Evolutionary conservation across 2,113 vertebrate genomes (phyloP), one percentile per base, ranked within the genome.

Genomic region (Trichechus manatus): DNA sequence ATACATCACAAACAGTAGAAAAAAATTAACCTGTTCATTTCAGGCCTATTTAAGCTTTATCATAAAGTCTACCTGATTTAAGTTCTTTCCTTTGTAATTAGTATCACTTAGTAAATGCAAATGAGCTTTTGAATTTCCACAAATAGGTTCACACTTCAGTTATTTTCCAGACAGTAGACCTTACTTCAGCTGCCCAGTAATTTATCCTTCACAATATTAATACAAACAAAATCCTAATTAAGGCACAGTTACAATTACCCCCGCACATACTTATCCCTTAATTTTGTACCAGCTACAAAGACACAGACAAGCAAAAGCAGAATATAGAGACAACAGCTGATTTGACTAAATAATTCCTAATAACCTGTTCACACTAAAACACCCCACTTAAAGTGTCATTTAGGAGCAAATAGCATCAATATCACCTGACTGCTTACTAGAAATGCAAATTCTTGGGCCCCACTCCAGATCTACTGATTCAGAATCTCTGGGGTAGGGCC

Each of bases 181-280:
- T 90, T 96, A 91, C 63, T 89, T 92, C 53, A 93, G 59, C 50
- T 91, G 78, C 19, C 77, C 36, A 27, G 61, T 86, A 93, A 93
- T 84, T 94, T 70, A 89, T 61, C 31, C 33, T 90, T 95, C 64
- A 94, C 61, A 94, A 23, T 72, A 87, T 68, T 96, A 95, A 42
- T 96, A 96, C 59, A 86, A 88, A 91, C 74, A 94, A 96, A 94
- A 94, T 68, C 6, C 78, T 96, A 84, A 94, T 78, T 94, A 94
- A 95, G 61, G 61, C n/a, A 97, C 6, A 89, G 66, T 25, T 89
- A n/a, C 66, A 90, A 89, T 78, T 61, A 92, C 53, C 44, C 61
- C n/a, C 75, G 87, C 2, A 88, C 10, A 93, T 10, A 75, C 27
- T 89, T 89, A 96, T 75, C 22, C 89, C 80, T 47, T 89, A 96